Conservation (phyloP, 2,888 invertebrate species). For the Mechanitis messenoides region DNA sequence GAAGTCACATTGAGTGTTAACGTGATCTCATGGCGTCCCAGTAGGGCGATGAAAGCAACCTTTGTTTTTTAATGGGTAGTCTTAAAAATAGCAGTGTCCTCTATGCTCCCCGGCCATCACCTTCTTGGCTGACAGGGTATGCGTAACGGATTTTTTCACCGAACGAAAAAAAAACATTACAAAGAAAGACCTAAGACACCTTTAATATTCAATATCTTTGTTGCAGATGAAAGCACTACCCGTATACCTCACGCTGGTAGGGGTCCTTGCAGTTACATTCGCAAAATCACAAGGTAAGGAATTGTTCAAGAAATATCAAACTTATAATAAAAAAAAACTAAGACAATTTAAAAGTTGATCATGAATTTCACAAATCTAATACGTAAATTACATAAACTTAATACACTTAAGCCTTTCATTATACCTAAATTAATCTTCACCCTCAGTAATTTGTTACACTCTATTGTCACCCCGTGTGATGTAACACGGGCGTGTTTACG, state of each 20-base stretch:
- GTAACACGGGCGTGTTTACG: slow-evolving; percentile 8
- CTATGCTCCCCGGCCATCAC: no score
- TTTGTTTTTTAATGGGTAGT: no score
- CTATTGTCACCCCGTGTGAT: slow-evolving; percentile 5
- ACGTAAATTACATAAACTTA: slow-evolving; percentile 6
- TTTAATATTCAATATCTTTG: slow-evolving; percentile 27
- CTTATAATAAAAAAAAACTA: slow-evolving; percentile 1
- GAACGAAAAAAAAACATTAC: no score
- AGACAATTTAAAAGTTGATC: not conserved
- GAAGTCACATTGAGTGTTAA: not conserved
- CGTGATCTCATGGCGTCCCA: no score
- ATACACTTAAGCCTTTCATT: slow-evolving; percentile 10
- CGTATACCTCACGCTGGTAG: slow-evolving; percentile 51
- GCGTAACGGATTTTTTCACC: no score
- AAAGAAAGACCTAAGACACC: not conserved
- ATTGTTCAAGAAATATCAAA: not conserved
- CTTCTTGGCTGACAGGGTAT: no score
- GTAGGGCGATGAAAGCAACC: no score
- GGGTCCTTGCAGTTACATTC: slow-evolving; percentile 45
- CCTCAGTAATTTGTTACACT: slow-evolving; percentile 9
- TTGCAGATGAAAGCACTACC: slow-evolving; percentile 61
- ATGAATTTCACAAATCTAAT: slow-evolving; percentile 1
- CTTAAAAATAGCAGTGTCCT: no score
- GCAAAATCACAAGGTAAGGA: slow-evolving; percentile 58
- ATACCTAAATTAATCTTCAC: slow-evolving; percentile 29